Evolutionary conservation across 2,888 invertebrate genomes (phyloP).

Genomic region (Lissocephala sabroskyi): DNA sequence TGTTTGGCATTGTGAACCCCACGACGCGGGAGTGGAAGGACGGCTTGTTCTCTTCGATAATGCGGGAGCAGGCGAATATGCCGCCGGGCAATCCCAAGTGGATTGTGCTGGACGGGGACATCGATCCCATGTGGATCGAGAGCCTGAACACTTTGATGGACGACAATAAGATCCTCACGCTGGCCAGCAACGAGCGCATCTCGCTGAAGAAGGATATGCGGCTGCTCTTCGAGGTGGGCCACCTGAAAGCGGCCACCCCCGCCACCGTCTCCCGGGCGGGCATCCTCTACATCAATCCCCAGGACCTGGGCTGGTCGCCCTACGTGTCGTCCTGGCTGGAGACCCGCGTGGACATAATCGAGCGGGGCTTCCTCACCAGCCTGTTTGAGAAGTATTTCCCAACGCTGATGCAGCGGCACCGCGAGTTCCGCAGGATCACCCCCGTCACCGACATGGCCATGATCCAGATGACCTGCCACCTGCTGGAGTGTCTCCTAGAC

Average conservation of each 20-base stretch:
- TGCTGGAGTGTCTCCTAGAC: slow-evolving; percentile 86
- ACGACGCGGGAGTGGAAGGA: slow-evolving; percentile 94
- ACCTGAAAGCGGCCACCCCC: slow-evolving; percentile 92
- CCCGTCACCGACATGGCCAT: slow-evolving; percentile 93
- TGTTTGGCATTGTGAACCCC: slow-evolving; percentile 95
- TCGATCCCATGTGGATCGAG: slow-evolving; percentile 89
- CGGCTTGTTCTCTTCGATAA: slow-evolving; percentile 92
- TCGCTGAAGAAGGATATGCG: slow-evolving; percentile 91
- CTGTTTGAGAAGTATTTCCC: slow-evolving; percentile 97
- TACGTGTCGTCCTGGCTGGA: slow-evolving; percentile 94
- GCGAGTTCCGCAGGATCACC: slow-evolving; percentile 89
- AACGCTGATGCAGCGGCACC: slow-evolving; percentile 83
- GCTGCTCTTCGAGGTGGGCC: slow-evolving; percentile 92
- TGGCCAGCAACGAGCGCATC: slow-evolving; percentile 96
- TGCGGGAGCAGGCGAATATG: slow-evolving; percentile 95
- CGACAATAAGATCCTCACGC: slow-evolving; percentile 94
- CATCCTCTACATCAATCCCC: slow-evolving; percentile 93
- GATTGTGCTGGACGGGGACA: slow-evolving; percentile 97
- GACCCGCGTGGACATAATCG: slow-evolving; percentile 80
- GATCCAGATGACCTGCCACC: slow-evolving; percentile 88
- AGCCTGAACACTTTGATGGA: slow-evolving; percentile 98
- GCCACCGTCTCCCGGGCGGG: slow-evolving; percentile 97
- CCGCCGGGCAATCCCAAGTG: slow-evolving; percentile 89
- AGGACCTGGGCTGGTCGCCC: slow-evolving; percentile 97
- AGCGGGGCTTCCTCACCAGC: slow-evolving; percentile 86